Evolutionary conservation across 2,797 vertebrate species (phyloP).

Genomic region (Rhinogobio ventralis): DNA sequence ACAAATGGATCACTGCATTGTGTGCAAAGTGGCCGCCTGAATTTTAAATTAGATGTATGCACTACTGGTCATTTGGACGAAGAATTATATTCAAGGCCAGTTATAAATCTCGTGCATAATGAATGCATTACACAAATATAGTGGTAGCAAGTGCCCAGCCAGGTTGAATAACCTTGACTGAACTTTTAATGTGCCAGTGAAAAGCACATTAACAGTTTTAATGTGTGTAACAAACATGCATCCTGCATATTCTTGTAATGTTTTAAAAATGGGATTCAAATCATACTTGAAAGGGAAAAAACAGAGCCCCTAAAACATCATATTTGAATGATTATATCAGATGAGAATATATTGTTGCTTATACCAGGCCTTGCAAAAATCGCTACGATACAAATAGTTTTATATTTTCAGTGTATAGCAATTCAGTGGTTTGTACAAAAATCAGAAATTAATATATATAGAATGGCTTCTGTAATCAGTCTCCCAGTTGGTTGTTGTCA

Average conservation of each 20-base stretch:
- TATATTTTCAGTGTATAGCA: neutral
- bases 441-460: conserved; percentile 16
- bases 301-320: neutral
- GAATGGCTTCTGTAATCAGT: conserved; percentile 36
- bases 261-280: neutral
- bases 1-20: conserved; percentile 42
- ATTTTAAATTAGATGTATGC: conserved; percentile 44
- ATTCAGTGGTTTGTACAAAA: conserved; percentile 31
- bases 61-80: conserved; percentile 8
- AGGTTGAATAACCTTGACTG: conserved; percentile 21
- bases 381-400: neutral
- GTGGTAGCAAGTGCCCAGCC: conserved; percentile 7
- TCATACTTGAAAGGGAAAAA: neutral
- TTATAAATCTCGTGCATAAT: conserved; percentile 18
- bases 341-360: neutral
- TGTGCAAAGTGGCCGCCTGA: conserved; percentile 32
- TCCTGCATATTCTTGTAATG: neutral
- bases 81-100: conserved; percentile 37
- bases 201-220: neutral
- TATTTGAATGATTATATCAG: conserved; percentile 6
- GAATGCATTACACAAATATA: conserved; percentile 36
- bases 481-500: conserved; percentile 22
- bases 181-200: conserved; percentile 5
- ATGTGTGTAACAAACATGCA: neutral
- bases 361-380: neutral